phyloP scores from a whole-genome alignment of 2,797 vertebrate species.

The Neosalanx taihuensis region DNA sequence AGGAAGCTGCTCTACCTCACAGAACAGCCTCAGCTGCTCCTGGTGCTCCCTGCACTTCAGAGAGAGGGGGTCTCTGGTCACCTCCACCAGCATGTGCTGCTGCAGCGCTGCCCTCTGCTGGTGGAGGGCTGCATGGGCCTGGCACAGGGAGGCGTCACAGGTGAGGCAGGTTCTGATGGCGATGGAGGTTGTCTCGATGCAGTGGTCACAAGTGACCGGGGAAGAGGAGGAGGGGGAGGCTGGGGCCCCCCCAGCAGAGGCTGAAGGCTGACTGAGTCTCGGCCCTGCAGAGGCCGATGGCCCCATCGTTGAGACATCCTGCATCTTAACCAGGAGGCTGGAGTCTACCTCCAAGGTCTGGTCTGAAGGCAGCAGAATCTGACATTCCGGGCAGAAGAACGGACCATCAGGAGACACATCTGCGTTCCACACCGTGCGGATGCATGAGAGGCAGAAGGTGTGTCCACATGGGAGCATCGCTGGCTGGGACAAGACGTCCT shows the following conservation, averaged over 20 bases:
- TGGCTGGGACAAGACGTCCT: conserved; percentile 69
- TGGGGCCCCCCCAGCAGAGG: neutral
- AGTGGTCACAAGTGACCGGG: conserved; percentile 69
- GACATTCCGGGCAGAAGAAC: conserved; percentile 77
- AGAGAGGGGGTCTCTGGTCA: conserved; percentile 63
- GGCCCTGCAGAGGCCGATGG: conserved; percentile 9
- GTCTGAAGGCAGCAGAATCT: conserved; percentile 66
- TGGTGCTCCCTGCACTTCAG: conserved; percentile 75
- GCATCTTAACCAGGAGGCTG: conserved; percentile 60
- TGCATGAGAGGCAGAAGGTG: conserved; percentile 72
- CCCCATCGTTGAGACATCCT: conserved; percentile 34
- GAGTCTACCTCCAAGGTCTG: conserved; percentile 61
- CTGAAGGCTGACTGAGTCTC: neutral
- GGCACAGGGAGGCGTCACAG: conserved; percentile 74
- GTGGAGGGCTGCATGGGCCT: conserved; percentile 68
- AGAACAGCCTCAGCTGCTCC: conserved; percentile 74
- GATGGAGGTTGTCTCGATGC: conserved; percentile 63
- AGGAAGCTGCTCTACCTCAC: conserved; percentile 62
- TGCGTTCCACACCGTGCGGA: conserved; percentile 69
- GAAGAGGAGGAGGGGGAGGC: neutral
- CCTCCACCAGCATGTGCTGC: conserved; percentile 71
- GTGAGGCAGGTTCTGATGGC: conserved; percentile 73
- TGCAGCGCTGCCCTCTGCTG: conserved; percentile 65
- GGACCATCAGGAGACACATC: conserved; percentile 49
- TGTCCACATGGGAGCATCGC: conserved; percentile 70